Conservation (phyloP, 1,140 invertebrate genomes). For the Macrostomum lignano region DNA sequence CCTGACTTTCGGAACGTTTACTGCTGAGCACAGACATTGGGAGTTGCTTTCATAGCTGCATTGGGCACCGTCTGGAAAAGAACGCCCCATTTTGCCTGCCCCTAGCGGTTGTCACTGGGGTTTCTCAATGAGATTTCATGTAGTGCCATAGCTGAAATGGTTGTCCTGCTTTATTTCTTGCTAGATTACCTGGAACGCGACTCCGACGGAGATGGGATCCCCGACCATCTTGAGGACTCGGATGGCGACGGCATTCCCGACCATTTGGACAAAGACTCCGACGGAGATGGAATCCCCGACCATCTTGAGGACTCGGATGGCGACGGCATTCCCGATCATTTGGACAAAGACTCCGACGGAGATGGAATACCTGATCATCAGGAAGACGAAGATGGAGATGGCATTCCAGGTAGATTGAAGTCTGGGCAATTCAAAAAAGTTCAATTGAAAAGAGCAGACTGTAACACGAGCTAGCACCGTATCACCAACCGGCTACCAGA, state of each 20-base stretch:
- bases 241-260: conserved; percentile 15
- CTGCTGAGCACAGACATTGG: too few species aligned
- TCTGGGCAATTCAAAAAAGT: conserved; percentile 11
- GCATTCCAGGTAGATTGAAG: conserved; percentile 15
- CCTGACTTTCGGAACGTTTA: too few species aligned
- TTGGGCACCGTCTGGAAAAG: too few species aligned
- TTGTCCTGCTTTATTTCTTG: too few species aligned
- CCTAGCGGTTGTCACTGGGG: too few species aligned
- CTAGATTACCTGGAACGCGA: too few species aligned
- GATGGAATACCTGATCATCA: conserved; percentile 24
- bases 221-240: conserved; percentile 13
- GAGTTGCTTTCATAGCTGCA: too few species aligned
- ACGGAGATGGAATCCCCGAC: conserved; percentile 17
- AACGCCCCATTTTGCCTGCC: too few species aligned
- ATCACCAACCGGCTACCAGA: conserved; percentile 15
- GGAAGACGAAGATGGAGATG: conserved; percentile 15
- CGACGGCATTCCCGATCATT: conserved; percentile 17
- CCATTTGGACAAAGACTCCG: conserved; percentile 11
- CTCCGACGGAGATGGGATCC: conserved; percentile 14
- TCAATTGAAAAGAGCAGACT: too few species aligned
- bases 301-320: conserved; percentile 14
- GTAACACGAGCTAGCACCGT: too few species aligned
- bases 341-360: conserved; percentile 13
- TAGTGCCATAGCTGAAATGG: too few species aligned
- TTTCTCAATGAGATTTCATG: too few species aligned